Evolutionary conservation across 37 sponge, comb jelly and placozoan genomes (phyloP).

Genomic region (Beroe forskalii): DNA sequence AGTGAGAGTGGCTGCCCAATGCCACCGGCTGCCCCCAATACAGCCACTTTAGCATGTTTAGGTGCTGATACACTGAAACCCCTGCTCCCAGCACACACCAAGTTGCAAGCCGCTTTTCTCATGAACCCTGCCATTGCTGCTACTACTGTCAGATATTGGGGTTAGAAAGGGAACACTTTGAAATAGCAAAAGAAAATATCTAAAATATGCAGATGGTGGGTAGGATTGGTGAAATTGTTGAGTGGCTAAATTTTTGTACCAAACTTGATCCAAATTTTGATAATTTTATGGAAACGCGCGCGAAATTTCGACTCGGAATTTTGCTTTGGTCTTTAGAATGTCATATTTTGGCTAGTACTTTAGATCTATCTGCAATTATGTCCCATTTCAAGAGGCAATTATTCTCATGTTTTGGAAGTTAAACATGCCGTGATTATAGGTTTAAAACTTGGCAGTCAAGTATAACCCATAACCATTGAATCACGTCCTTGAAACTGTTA

Average conservation of each 20-base stretch:
- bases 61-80: conserved; percentile 49
- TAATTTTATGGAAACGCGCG: background rate
- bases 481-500: too few species aligned
- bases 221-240: too few species aligned
- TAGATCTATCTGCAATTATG: background rate
- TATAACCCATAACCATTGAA: too few species aligned
- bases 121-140: conserved; percentile 31
- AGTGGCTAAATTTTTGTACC: too few species aligned
- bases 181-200: too few species aligned
- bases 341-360: conserved; percentile 15
- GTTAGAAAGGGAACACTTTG: too few species aligned
- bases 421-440: too few species aligned
- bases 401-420: background rate
- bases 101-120: background rate
- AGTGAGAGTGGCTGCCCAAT: conserved; percentile 97
- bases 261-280: too few species aligned
- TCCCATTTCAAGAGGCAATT: background rate
- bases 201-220: too few species aligned
- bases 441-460: too few species aligned
- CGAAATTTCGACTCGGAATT: background rate
- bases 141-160: too few species aligned
- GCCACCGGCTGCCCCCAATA: conserved; percentile 98
- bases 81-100: background rate
- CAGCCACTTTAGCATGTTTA: conserved; percentile 76
- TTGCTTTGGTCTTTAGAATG: conserved; percentile 25